Evolutionary conservation across 2,888 invertebrate genomes (phyloP), one percentile per base, ranked within the genome.

Genomic region (Eudemis profundana): DNA sequence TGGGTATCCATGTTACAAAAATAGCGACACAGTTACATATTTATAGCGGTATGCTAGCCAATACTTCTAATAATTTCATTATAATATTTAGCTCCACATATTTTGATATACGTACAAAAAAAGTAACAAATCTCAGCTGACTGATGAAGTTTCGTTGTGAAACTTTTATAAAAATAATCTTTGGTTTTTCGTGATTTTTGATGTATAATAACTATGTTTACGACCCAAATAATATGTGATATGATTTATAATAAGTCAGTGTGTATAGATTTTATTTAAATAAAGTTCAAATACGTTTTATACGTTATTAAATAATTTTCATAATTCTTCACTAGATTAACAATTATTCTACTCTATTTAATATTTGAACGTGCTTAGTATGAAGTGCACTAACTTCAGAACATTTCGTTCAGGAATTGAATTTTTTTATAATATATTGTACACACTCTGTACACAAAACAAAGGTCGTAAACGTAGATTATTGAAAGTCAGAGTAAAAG

Each of bases 1-100:
- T 83, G 81, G 70, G 76, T 83, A 71, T 72, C 53, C 65, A 65
- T 65, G 21, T 42, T 50, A 44, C 3, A 14, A 38, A 51, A 19
- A 27, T 59, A 36, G 10, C 10, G 29, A 15, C 33, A 21, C 3
- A 44, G 17, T 64, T 27, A 64, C 64, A 64, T 64, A 44, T 38
- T 64, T 42, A 15, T 33, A 29, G 14, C 23, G 38, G 38, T n/a
- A 1, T 33, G 10, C 3, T 21, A 1, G 46, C 15, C 29, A 40
- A 46, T 33, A 17, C 15, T 36, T 17, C 10, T 15, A n/a, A 12
- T 46, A 59, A 49, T 66, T 54, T 23, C 49, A 33, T 47, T 61
- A 46, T 7, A 49, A 23, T 47, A 49, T 51, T 29, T 29, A 38
- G 38, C n/a, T 14, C 15, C 3, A 36, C n/a, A 44, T 40, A 61